phyloP scores from a whole-genome alignment of 2,113 vertebrate genomes.

The Arenaria interpres region DNA sequence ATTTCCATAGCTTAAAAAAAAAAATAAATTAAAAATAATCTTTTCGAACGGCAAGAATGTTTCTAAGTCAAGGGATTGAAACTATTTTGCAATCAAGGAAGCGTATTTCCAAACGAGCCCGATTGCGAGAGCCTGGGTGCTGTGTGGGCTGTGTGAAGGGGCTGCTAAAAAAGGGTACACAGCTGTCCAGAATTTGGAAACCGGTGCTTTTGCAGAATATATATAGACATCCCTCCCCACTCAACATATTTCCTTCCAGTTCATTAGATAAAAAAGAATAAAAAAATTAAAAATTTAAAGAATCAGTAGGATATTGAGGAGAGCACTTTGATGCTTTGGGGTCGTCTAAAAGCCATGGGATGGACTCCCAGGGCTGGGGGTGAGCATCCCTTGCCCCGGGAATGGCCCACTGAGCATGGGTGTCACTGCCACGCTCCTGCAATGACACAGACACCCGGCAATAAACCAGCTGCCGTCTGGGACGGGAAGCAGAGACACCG shows the following conservation, averaged over 20 bases:
- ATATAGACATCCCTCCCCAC: constrained; percentile 57
- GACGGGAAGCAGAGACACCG: not conserved
- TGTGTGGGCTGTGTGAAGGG: constrained; percentile 65
- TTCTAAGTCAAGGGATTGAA: constrained; percentile 49
- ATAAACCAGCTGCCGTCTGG: not conserved
- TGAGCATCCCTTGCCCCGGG: not conserved
- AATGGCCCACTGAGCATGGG: not conserved
- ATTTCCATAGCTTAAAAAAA: constrained; percentile 1
- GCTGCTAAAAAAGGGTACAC: constrained; percentile 61
- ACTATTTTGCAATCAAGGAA: constrained; percentile 64
- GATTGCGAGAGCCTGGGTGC: constrained; percentile 37
- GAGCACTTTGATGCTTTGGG: not conserved
- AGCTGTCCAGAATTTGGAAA: constrained; percentile 66
- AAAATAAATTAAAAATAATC: not conserved
- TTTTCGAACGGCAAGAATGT: constrained; percentile 5
- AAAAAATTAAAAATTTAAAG: not conserved
- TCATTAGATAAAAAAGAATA: not conserved
- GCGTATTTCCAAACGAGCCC: constrained; percentile 40
- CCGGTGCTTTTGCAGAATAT: constrained; percentile 26
- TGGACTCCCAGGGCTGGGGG: not conserved
- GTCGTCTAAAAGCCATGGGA: not conserved
- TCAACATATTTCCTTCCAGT: constrained; percentile 67
- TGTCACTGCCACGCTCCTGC: not conserved
- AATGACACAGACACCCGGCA: not conserved
- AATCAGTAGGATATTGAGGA: not conserved